Base-by-base conservation (phyloP, 2,113 vertebrate genomes). In the Chrysochloris asiatica region DNA sequence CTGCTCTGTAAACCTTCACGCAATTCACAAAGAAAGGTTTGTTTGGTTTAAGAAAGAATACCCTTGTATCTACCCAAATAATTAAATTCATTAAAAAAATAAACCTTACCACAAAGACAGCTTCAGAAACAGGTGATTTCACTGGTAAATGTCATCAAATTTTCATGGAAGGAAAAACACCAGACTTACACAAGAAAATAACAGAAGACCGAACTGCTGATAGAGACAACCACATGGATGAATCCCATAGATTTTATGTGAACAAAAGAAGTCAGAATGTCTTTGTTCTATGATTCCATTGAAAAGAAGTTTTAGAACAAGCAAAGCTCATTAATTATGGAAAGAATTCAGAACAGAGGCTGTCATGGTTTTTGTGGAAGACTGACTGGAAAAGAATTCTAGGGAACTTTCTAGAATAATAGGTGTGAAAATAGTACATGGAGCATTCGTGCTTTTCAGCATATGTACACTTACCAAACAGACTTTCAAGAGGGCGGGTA, bases 281-380 rank as follows among this genome's bases (percentile, higher is more conserved):
- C 4, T 17, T 19, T 13, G 47, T 33, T 72, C 84, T 59, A n/a
- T 26, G 4, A 61, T 76, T 56, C 16, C 73, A 54, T 48, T 95
- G 83, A 92, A 95, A 59, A 54, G 45, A 91, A 6, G 8, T n/a
- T 54, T 19, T 80, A 54, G 41, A 81, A 85, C 36, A 83, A 89
- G 26, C 16, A 47, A 75, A 81, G 45, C 0, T 30, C 69, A 88
- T 65, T 85, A 83, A 59, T 56, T 69, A 1, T 65, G 36, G 22
- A 26, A 80, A 8, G 67, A 33, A 28, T 61, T 90, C n/a, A 77
- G 52, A 86, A 8, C 19, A 83, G 33, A n/a, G 56, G 4, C 65
- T 90, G 36, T 13, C 30, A 87, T 50, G 30, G 24, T 45, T 69
- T 11, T 38, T 17, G 8, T 76, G 22, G 63, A 48, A 30, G 6